Evolutionary conservation across 2,888 invertebrate genomes (phyloP), one percentile per base, ranked within the genome.

Genomic region (Seira ritae): DNA sequence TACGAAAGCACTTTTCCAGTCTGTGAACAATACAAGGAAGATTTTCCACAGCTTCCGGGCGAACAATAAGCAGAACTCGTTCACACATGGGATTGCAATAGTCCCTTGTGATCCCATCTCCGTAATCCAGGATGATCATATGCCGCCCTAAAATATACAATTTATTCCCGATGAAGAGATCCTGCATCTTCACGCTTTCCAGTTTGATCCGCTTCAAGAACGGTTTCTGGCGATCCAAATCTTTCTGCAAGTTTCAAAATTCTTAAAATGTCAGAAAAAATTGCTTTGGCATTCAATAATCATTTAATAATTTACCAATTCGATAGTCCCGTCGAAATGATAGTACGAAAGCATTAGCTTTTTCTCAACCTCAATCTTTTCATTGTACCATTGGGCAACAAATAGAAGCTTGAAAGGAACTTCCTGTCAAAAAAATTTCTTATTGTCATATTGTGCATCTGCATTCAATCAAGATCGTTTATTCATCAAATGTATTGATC

Each of bases 91-190:
- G 60, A 2, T 68, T 15, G 23, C 83, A 83, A 66, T 86, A 85
- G 1, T 86, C 79, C 23, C 66, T 80, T 1, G 85, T 86, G 1
- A 76, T 31, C 22, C 80, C 80, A 50, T 86, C 86, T 0, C 75
- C 86, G 24, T 86, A 86, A 23, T 85, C 86, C n/a, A 86, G 46
- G 62, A 86, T 75, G 1, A 81, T 62, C 80, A 86, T 71, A 2
- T 82, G 80, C 15, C 86, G 71, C 8, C 77, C 69, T 1, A 85
- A 67, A 22, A 86, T 62, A 19, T 79, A 66, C 15, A 86, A 19
- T 46, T 85, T 86, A 55, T 84, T 84, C 10, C 86, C 86, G n/a
- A 84, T 15, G 46, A 84, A 86, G 19, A 86, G 65, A 12, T 86
- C 86, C 1, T 23, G 65, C 0, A 84, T 19, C 37, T 73, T 86